A percentile compares a stretch with the other conserved stretches of the same genome.
Conservation (phyloP, 92 coral and sea anemone species). For the Chrysogorgia sp. region DNA sequence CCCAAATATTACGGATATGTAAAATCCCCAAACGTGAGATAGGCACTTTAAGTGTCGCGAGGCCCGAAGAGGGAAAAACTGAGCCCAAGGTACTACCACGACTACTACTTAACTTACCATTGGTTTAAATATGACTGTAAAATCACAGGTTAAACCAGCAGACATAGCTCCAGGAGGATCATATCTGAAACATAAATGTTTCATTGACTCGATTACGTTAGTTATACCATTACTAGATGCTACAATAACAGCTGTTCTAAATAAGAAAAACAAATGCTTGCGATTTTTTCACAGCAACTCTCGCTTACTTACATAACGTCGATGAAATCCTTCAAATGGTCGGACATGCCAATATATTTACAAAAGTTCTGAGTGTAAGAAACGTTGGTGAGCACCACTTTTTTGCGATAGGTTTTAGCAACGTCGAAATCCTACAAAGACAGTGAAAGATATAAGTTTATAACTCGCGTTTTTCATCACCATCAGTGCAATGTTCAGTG, state of each 20-base stretch:
- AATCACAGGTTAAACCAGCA: slow-evolving; percentile 95
- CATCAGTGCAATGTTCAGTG: no score
- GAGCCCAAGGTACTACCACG: no score
- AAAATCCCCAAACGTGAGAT: background rate
- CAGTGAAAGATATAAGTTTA: no score
- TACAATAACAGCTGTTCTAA: background rate
- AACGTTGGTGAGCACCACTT: slow-evolving; percentile 86
- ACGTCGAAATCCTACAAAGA: slow-evolving; percentile 87
- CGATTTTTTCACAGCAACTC: no score
- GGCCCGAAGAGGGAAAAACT: no score
- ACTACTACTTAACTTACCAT: slow-evolving; percentile 82
- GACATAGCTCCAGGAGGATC: slow-evolving; percentile 99
- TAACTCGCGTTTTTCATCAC: no score
- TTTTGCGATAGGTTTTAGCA: slow-evolving; percentile 91
- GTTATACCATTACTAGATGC: background rate
- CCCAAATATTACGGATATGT: background rate
- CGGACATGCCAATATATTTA: slow-evolving; percentile 95
- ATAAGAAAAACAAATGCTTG: no score
- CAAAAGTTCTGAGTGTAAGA: slow-evolving; percentile 99
- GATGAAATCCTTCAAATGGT: slow-evolving; percentile 85
- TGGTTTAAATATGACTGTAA: slow-evolving; percentile 87
- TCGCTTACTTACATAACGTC: slow-evolving; percentile 86
- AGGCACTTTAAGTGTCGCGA: no score
- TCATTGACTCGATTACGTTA: background rate
- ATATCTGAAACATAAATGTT: slow-evolving; percentile 50